Evolutionary conservation across 2,888 invertebrate genomes (phyloP).

Genomic region (Zele albiditarsus): DNA sequence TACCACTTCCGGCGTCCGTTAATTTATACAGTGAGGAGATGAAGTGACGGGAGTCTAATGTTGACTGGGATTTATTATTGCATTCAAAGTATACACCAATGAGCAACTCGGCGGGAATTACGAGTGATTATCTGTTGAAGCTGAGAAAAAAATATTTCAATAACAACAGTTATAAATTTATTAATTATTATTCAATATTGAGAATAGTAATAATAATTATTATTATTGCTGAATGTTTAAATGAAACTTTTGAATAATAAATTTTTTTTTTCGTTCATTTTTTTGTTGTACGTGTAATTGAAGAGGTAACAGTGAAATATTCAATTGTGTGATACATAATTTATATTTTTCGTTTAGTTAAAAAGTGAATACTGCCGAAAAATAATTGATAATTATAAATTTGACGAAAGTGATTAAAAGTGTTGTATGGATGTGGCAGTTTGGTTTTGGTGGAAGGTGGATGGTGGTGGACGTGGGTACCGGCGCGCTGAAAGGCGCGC

Average conservation of each 20-base stretch:
- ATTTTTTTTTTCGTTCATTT: neutral
- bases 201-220: no score
- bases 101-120: neutral
- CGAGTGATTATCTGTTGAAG: neutral
- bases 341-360: no score
- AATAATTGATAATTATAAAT: neutral
- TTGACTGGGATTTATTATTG: constrained; percentile 27
- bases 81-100: constrained; percentile 5
- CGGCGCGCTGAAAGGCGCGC: constrained; percentile 46
- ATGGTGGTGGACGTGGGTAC: constrained; percentile 56
- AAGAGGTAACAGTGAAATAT: no score
- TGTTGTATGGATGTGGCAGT: constrained; percentile 62
- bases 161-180: neutral
- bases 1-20: constrained; percentile 37
- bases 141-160: neutral
- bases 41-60: neutral
- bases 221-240: neutral
- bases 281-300: neutral
- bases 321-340: no score
- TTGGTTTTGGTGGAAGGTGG: constrained; percentile 55
- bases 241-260: neutral
- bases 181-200: neutral
- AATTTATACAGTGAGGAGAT: constrained; percentile 6
- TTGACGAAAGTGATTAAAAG: constrained; percentile 18
- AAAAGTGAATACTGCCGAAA: no score